phyloP scores from a whole-genome alignment of 2,888 invertebrate species.

The Quadriops clusia region DNA sequence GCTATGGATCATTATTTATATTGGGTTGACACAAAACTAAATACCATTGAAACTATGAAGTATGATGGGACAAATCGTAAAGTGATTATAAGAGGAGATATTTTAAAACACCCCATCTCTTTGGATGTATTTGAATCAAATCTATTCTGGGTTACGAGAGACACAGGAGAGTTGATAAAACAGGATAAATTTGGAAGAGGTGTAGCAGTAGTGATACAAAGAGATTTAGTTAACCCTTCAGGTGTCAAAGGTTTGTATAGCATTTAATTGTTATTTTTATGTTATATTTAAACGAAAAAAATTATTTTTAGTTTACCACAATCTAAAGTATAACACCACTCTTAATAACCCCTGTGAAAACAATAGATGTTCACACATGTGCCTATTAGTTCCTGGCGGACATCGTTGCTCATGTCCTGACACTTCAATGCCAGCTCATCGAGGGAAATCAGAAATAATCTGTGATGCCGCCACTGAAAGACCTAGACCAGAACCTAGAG shows the following conservation, averaged over 20 bases:
- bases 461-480: constrained; percentile 79
- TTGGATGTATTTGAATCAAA: constrained; percentile 90
- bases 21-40: constrained; percentile 92
- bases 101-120: constrained; percentile 67
- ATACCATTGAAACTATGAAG: constrained; percentile 76
- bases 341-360: constrained; percentile 55
- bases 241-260: constrained; percentile 69
- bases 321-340: constrained; percentile 68
- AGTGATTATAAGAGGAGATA: constrained; percentile 60
- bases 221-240: constrained; percentile 74
- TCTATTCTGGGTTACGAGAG: constrained; percentile 86
- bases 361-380: constrained; percentile 81
- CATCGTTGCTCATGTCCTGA: constrained; percentile 88
- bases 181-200: constrained; percentile 97
- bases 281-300: not conserved
- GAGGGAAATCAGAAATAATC: constrained; percentile 47
- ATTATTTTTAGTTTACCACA: constrained; percentile 58
- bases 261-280: constrained; percentile 4
- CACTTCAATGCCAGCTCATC: constrained; percentile 39
- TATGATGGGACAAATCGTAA: constrained; percentile 69
- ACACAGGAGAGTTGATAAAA: constrained; percentile 72
- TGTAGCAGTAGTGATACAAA: constrained; percentile 70
- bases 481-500: constrained; percentile 59
- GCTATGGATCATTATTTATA: constrained; percentile 81
- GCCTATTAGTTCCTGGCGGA: constrained; percentile 80